These are phyloP conservation scores for Dendrocincla tyrannina DNA, from an alignment of 2,797 vertebrate genomes.

Conservation along the genomic window DNA sequence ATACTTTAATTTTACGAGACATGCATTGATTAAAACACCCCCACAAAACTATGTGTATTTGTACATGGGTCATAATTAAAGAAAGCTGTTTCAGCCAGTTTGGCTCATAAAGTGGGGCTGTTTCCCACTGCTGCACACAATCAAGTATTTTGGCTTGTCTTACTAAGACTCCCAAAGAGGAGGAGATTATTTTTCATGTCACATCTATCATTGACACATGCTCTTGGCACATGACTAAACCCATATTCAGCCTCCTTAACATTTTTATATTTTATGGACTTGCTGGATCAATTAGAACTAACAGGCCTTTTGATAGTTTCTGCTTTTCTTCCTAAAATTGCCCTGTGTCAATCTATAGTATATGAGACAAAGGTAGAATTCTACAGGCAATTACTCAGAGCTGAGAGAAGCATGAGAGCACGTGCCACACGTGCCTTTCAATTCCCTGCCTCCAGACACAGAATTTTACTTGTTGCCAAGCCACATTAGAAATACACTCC, in stretches of 20 bases:
- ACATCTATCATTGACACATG: neutral
- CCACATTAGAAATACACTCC: neutral
- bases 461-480: conserved; percentile 34
- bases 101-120: neutral
- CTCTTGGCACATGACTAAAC: neutral
- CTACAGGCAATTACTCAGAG: conserved; percentile 21
- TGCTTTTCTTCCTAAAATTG: conserved; percentile 21
- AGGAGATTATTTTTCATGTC: conserved; percentile 21
- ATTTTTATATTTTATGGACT: conserved; percentile 6
- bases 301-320: neutral
- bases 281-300: neutral
- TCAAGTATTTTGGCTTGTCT: neutral
- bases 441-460: neutral
- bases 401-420: neutral
- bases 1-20: neutral
- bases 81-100: neutral
- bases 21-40: neutral
- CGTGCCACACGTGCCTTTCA: conserved; percentile 4
- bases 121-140: neutral
- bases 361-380: neutral
- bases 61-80: neutral
- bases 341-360: neutral
- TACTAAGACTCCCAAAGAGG: neutral
- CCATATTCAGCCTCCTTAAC: conserved; percentile 28
- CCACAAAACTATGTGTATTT: neutral